Base-by-base conservation (phyloP, 1,140 invertebrate species). In the Leptopilina boulardi region DNA sequence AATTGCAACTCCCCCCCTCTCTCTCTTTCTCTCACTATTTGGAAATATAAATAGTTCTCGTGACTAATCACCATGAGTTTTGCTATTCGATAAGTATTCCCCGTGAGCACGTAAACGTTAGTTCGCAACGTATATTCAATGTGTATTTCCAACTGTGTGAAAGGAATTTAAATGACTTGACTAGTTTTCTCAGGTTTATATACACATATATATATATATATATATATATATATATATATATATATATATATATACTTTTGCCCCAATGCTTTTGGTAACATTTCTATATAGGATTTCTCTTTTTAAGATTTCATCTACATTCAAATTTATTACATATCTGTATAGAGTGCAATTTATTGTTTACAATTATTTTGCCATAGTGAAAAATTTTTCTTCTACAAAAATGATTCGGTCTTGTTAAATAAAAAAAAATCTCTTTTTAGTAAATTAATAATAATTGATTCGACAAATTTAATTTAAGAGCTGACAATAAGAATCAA, bases 61-160 rank as follows among this genome's bases (percentile, higher is more conserved):
- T 47, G 44, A 47, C 44, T 47, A 47, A 47, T 47, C 44, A 15
- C 44, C 15, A 47, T 47, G 44, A 5, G 44, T 47, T n/a, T 47
- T 47, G 44, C 44, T 47, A 15, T 47, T n/a, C 44, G 44, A 47
- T 47, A 47, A 47, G 44, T 47, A 47, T 47, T 47, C 44, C 44
- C 13, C n/a, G 44, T n/a, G n/a, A 47, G 44, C 44, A 47, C 44
- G 44, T 47, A 47, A 47, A 47, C 44, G 13, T 47, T 47, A 47
- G 44, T 47, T 47, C n/a, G 44, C 44, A 47, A n/a, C 44, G 44
- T 47, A 47, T 47, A 47, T 47, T 47, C 44, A 47, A 47, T 47
- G 44, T 47, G 44, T 47, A 47, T n/a, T 47, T 47, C 11, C 2
- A 47, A 47, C n/a, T 47, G 44, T n/a, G 44, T 47, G 44, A 47